phyloP scores from a whole-genome alignment of 2,113 vertebrate genomes.

The Gasterosteus aculeatus region DNA sequence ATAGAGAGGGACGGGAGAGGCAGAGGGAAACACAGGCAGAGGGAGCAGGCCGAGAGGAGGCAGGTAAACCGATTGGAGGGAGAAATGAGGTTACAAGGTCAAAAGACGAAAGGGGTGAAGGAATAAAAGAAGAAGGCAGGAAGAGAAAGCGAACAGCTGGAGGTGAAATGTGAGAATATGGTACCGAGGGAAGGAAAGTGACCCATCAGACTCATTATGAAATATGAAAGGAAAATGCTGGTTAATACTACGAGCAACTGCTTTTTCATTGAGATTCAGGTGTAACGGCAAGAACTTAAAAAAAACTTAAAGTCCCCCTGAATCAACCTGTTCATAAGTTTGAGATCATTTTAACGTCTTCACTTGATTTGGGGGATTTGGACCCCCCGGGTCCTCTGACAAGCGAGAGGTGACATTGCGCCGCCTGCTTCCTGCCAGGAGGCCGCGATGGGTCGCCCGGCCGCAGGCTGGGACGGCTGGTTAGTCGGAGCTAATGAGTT shows the following conservation, averaged over 20 bases:
- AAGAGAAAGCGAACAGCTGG: constrained; percentile 28
- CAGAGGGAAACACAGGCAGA: constrained; percentile 32
- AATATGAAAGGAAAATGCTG: neutral
- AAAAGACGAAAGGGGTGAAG: constrained; percentile 64
- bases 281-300: neutral
- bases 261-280: neutral
- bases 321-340: neutral
- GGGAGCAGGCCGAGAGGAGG: constrained; percentile 32
- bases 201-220: neutral
- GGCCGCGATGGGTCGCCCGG: neutral
- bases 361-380: neutral
- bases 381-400: neutral
- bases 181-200: fast-evolving
- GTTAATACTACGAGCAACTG: neutral
- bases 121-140: constrained; percentile 38
- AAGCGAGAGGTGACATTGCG: constrained; percentile 7
- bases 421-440: neutral
- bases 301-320: neutral
- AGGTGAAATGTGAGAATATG: constrained; percentile 51
- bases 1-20: constrained; percentile 69
- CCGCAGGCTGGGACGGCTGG: constrained; percentile 54
- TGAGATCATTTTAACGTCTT: neutral
- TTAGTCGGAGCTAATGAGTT: constrained; percentile 80
- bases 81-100: constrained; percentile 78
- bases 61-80: constrained; percentile 77